These are phyloP conservation scores for Synanceia verrucosa DNA, from an alignment of 2,797 vertebrate species.

Conservation along the genomic window DNA sequence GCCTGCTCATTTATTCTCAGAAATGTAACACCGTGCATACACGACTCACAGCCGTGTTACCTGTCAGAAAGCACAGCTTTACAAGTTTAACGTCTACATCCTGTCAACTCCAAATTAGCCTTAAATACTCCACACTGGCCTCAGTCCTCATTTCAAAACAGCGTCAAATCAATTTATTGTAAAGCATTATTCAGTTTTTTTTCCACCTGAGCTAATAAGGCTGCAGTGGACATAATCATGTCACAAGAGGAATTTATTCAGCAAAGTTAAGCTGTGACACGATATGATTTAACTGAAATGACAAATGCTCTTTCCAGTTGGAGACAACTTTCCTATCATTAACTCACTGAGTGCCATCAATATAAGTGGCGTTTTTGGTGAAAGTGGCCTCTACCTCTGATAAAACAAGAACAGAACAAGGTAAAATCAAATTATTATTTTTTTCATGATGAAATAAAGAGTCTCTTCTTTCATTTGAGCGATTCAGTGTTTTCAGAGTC, in stretches of 20 bases:
- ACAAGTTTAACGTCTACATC: constrained; percentile 1
- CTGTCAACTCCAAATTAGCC: neutral
- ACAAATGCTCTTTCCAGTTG: constrained; percentile 1
- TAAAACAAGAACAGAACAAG: too few relatives aligned
- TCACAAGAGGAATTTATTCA: neutral
- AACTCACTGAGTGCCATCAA: too few relatives aligned
- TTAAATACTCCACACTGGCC: neutral
- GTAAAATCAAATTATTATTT: too few relatives aligned
- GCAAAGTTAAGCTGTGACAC: neutral
- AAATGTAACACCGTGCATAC: neutral
- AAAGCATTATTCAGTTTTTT: neutral
- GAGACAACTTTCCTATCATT: neutral
- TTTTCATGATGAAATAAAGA: too few relatives aligned
- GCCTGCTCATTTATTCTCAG: constrained; percentile 19
- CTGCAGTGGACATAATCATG: too few relatives aligned
- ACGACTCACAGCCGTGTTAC: neutral
- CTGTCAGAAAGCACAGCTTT: constrained; percentile 14
- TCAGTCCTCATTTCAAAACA: neutral
- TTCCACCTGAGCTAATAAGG: too few relatives aligned
- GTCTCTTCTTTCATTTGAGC: too few relatives aligned
- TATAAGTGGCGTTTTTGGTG: too few relatives aligned
- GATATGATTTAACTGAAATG: neutral
- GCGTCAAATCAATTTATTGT: neutral
- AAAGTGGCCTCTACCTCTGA: too few relatives aligned
- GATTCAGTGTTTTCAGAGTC: too few relatives aligned